phyloP scores from a whole-genome alignment of 53 echinoderm and acorn worm genomes.

The Temnopleurus reevesii region DNA sequence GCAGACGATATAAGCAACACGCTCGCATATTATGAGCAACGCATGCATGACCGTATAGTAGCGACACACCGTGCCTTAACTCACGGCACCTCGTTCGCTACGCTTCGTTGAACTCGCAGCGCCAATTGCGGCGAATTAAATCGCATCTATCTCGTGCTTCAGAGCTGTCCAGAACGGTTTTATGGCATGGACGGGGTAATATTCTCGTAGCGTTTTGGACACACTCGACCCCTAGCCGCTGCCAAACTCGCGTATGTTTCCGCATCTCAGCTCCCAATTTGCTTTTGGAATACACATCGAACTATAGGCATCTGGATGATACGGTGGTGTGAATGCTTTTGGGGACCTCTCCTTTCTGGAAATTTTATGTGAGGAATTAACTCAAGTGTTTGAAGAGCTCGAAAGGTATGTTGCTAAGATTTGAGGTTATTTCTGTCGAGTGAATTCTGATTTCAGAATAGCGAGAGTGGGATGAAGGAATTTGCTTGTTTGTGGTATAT shows the following conservation, averaged over 20 bases:
- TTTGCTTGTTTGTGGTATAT: neutral
- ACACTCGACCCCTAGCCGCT: neutral
- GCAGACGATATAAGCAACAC: neutral
- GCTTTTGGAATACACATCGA: neutral
- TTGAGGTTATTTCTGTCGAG: neutral
- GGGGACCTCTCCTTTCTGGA: neutral
- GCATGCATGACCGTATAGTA: neutral
- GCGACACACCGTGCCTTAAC: conserved; percentile 5
- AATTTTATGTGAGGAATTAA: conserved; percentile 18
- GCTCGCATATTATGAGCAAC: neutral
- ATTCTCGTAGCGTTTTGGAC: neutral
- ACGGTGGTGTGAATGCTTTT: neutral
- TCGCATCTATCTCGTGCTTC: neutral
- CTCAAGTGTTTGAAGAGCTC: neutral
- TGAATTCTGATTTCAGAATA: no score
- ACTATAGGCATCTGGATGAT: conserved; percentile 15
- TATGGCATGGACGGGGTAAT: neutral
- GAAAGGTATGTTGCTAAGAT: neutral
- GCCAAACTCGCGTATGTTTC: neutral
- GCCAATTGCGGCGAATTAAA: conserved; percentile 30
- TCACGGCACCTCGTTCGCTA: neutral
- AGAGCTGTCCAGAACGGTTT: neutral
- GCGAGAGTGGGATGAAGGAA: neutral
- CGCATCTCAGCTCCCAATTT: conserved; percentile 1
- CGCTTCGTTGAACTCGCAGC: conserved; percentile 9